phyloP scores from a whole-genome alignment of 2,113 vertebrate genomes.

The Austrofundulus limnaeus region DNA sequence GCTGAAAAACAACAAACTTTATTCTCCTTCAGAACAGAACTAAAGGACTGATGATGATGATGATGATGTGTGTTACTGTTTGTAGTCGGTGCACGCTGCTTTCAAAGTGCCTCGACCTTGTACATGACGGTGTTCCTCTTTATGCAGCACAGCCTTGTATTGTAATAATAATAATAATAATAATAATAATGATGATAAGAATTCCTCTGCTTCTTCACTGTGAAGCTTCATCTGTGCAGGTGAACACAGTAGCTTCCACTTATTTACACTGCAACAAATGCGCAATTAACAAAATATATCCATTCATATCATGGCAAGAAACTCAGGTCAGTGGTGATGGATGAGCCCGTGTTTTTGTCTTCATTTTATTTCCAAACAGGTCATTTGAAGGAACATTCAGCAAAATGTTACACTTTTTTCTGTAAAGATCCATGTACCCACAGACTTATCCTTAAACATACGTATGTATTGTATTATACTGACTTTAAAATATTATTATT shows the following conservation, averaged over 20 bases:
- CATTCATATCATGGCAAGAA: slow-evolving; percentile 9
- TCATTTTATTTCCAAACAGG: slow-evolving; percentile 33
- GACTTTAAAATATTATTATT: slow-evolving; percentile 27
- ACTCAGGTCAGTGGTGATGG: slow-evolving; percentile 32
- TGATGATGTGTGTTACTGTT: slow-evolving; percentile 40
- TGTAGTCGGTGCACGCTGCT: slow-evolving; percentile 64
- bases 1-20: slow-evolving; percentile 72
- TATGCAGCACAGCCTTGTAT: slow-evolving; percentile 48
- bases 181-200: slow-evolving; percentile 1
- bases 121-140: slow-evolving; percentile 52
- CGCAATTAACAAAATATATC: slow-evolving; percentile 18
- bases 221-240: slow-evolving; percentile 30
- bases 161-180: slow-evolving; percentile 15
- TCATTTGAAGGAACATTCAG: slow-evolving; percentile 35
- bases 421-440: too few species aligned
- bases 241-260: slow-evolving; percentile 16
- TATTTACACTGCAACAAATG: slow-evolving; percentile 14
- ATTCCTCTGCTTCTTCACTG: slow-evolving; percentile 49
- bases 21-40: slow-evolving; percentile 23
- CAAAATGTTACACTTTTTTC: slow-evolving; percentile 22
- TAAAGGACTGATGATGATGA: slow-evolving; percentile 30
- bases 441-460: too few species aligned
- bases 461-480: slow-evolving; percentile 9
- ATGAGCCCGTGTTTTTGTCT: slow-evolving; percentile 26
- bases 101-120: slow-evolving; percentile 78